Conservation (phyloP, 53 echinoderm and acorn worm species). For the Hippasteria phrygiana region DNA sequence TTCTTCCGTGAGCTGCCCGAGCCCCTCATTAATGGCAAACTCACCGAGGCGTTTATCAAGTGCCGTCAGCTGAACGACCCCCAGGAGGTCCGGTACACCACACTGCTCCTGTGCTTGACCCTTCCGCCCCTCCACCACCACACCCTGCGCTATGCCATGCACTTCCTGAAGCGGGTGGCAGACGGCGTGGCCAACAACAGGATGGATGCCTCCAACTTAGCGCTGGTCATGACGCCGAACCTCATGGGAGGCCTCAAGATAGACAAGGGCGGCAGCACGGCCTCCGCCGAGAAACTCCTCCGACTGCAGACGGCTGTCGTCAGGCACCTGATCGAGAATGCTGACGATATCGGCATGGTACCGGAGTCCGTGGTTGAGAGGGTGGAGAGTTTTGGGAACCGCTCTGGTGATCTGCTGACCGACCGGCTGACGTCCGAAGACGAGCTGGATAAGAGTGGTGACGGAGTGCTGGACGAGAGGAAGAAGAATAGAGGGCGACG, state of each 20-base stretch:
- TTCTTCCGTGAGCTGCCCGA: conserved; percentile 93
- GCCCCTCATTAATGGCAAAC: conserved; percentile 76
- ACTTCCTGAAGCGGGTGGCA: conserved; percentile 81
- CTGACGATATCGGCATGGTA: conserved; percentile 83
- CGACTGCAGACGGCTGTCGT: conserved; percentile 74
- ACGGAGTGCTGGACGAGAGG: conserved; percentile 73
- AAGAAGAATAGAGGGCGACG: conserved; percentile 72
- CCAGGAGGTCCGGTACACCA: conserved; percentile 72
- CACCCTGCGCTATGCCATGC: conserved; percentile 81
- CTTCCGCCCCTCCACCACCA: conserved; percentile 76
- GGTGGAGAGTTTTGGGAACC: conserved; percentile 65
- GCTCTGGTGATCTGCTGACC: conserved; percentile 68
- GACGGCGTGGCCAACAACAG: conserved; percentile 73
- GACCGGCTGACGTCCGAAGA: conserved; percentile 94
- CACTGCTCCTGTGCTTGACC: conserved; percentile 73
- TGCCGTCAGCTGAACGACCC: conserved; percentile 73
- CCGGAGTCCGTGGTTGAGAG: conserved; percentile 84
- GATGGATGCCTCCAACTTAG: conserved; percentile 92
- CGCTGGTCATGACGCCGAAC: conserved; percentile 86
- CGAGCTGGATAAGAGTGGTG: conserved; percentile 90
- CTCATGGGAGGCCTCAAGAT: conserved; percentile 65
- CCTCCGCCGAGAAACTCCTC: conserved; percentile 73
- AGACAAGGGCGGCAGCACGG: conserved; percentile 62
- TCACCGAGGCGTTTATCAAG: conserved; percentile 81
- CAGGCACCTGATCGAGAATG: conserved; percentile 79